Evolutionary conservation across 2,113 vertebrate genomes (phyloP).

Genomic region (Corynorhinus townsendii): DNA sequence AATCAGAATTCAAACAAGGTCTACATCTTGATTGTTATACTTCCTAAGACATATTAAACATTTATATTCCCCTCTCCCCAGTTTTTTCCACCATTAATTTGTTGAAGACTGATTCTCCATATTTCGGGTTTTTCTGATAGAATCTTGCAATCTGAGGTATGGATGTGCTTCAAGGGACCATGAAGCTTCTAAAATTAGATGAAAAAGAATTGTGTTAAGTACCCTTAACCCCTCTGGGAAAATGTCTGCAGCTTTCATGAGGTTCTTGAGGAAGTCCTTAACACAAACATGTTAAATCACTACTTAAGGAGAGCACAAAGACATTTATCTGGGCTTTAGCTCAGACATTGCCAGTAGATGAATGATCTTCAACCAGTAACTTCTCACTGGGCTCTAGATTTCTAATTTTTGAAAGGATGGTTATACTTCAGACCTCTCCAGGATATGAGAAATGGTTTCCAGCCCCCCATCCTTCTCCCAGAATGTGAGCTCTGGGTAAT

Average conservation of each 20-base stretch:
- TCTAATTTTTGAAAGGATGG: not conserved
- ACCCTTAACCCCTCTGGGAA: not conserved
- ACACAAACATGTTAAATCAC: not conserved
- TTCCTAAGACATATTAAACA: not conserved
- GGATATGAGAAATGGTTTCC: not conserved
- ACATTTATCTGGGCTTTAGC: not conserved
- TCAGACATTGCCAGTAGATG: not conserved
- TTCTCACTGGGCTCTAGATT: not conserved
- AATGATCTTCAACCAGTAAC: not conserved
- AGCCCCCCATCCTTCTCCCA: not conserved
- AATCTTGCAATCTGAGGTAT: not conserved
- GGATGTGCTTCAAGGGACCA: not conserved
- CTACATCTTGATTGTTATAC: not conserved
- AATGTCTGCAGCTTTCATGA: not conserved
- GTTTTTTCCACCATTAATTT: not conserved
- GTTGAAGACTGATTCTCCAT: not conserved
- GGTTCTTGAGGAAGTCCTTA: not conserved
- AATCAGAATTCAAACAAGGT: not conserved
- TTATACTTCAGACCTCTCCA: not conserved
- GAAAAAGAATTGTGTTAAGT: not conserved
- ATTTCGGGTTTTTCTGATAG: conserved; percentile 5
- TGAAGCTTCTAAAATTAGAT: not conserved
- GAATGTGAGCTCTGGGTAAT: not conserved
- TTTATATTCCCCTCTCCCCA: not conserved
- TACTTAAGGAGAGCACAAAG: not conserved